Conservation (phyloP, 2,797 vertebrate genomes). For the Alca torda region DNA sequence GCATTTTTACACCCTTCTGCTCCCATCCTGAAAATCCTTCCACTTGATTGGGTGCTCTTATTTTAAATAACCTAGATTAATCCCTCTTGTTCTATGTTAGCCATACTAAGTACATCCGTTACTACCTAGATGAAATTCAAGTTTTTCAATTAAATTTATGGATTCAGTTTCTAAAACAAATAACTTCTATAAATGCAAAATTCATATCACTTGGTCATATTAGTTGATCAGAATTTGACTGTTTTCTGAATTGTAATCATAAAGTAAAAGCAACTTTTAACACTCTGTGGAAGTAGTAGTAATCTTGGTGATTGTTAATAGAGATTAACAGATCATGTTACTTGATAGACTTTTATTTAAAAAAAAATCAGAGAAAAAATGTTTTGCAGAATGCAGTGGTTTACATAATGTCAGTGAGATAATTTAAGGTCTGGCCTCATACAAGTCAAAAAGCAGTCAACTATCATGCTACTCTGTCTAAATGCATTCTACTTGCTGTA, state of each 20-base stretch:
- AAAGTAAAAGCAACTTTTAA: not conserved
- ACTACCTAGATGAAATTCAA: not conserved
- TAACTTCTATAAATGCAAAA: not conserved
- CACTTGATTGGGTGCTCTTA: not conserved
- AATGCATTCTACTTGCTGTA: not conserved
- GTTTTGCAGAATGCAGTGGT: not conserved
- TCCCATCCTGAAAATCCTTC: not conserved
- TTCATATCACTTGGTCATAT: not conserved
- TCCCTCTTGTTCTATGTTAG: not conserved
- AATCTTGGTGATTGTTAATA: not conserved
- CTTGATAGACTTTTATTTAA: not conserved
- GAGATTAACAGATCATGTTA: not conserved
- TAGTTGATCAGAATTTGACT: not conserved
- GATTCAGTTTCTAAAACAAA: not conserved
- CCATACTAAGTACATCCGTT: not conserved
- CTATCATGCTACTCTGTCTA: not conserved
- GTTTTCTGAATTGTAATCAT: not conserved
- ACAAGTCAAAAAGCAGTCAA: not conserved
- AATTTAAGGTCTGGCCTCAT: not conserved
- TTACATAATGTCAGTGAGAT: not conserved
- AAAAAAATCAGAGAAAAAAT: not conserved
- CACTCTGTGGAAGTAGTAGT: not conserved
- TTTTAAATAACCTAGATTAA: not conserved
- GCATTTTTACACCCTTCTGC: not conserved
- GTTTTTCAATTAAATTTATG: not conserved